Percentiles rank a stretch among this genome's conserved stretches.
Evolutionary conservation across 2,888 invertebrate species (phyloP).

Genomic region (Stenichneumon culpator): DNA sequence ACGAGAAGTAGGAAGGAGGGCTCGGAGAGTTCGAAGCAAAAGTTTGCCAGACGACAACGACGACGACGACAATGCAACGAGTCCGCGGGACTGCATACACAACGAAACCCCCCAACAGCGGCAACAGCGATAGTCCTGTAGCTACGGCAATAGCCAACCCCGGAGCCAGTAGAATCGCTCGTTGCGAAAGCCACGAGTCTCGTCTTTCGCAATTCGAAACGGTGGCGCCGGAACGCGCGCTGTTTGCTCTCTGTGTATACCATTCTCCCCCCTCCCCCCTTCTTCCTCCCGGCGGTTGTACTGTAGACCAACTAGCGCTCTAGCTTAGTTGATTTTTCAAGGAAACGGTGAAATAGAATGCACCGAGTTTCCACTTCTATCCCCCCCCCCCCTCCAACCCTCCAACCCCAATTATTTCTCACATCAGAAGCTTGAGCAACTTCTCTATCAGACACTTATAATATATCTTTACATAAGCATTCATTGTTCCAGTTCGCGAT

Average conservation of each 20-base stretch:
- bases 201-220: constrained; percentile 58
- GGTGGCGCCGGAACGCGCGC: constrained; percentile 51
- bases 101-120: neutral
- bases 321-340: neutral
- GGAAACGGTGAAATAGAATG: constrained; percentile 32
- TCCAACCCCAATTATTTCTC: neutral
- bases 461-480: neutral
- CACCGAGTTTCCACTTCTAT: constrained; percentile 24
- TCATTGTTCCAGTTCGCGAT: neutral
- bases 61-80: constrained; percentile 43
- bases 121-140: neutral
- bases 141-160: neutral
- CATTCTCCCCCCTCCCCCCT: neutral
- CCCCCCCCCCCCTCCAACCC: neutral
- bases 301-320: neutral
- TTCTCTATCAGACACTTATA: neutral
- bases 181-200: constrained; percentile 52
- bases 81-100: neutral
- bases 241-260: constrained; percentile 5
- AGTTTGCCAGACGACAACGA: constrained; percentile 31
- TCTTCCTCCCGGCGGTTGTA: neutral
- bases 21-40: neutral
- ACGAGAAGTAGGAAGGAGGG: constrained; percentile 44
- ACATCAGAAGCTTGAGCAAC: neutral
- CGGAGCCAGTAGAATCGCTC: constrained; percentile 24